Base-by-base conservation (phyloP, 2,888 invertebrate species). In the Dasysyrphus tricinctus region DNA sequence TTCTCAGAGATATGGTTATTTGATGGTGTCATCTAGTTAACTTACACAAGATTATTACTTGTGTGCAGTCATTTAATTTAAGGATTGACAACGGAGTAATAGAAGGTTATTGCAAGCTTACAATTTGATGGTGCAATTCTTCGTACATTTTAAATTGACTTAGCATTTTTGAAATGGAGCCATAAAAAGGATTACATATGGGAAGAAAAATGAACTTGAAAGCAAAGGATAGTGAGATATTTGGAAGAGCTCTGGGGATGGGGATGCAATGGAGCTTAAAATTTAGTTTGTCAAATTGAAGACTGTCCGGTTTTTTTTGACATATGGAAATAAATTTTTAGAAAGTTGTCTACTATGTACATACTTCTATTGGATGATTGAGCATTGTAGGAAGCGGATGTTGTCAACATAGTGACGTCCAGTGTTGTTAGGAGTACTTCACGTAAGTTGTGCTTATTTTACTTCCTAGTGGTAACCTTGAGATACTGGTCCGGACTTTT, bases 81-180 rank as follows among this genome's bases (percentile, higher is more conserved):
- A 86, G 86, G 72, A 82, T 72, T 78, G 86, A 72, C 81, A 78
- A 37, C 47, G 86, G 86, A 86, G 78, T 72, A 70, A 70, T 82
- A 74, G 70, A 78, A 67, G 65, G 51, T 82, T 81, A 86, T 86
- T 81, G 81, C 63, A 19, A 75, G 78, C 74, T 82, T 70, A 82
- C 78, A 44, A 57, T 47, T 57, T 72, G 72, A 72, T 72, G 56
- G 44, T 29, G 42, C 56, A 72, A 57, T 57, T 72, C 44, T 72
- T 72, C 12, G n/a, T 54, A 12, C 39, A 54, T 69, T 69, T 69
- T 69, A 69, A 69, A 69, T 69, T 69, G 69, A 69, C 54, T 54
- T 69, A 51, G 63, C n/a, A 47, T 29, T 65, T 24, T 61, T 24
- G 14, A 57, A 37, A 57, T 37, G 11, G 11, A 8, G 4, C 14